Evolutionary conservation across 2,113 vertebrate species (phyloP), one percentile per base, ranked within the genome.

Genomic region (Leiothrix lutea): DNA sequence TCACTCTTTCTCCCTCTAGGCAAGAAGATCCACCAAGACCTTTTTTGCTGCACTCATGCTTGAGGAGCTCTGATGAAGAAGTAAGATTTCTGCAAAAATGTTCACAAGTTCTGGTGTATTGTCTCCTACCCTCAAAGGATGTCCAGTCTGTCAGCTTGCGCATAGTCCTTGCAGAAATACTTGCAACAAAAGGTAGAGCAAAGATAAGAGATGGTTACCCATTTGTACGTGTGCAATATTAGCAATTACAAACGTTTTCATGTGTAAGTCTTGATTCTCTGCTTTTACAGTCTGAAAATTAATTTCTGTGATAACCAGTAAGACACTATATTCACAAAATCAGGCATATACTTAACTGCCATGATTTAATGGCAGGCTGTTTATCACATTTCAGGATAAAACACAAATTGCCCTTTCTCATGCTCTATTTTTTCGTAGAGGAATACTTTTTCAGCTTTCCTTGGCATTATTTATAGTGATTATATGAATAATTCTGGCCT

Each of bases 161-260:
- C 89, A 98, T 98, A 96, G 98, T 99, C 97, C 99, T 99, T 86
- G 98, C 99, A 86, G 99, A 99, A 98, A 98, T 99, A 93, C 98
- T 99, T 96, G 98, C 99, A 87, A 98, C 98, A 92, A 99, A 99
- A 99, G 99, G 99, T 99, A 98, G 80, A 95, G 81, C 67, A 66
- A 90, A 92, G 45, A 94, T 74, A 66, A 80, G 81, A 90, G 40
- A 89, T 82, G 20, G 71, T 93, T 86, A 86, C 93, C 9, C 8
- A 21, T 73, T 87, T 91, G 35, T 20, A 54, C 15, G 21, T 86
- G 12, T 88, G 62, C 15, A 36, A 10, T 78, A 45, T 12, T 80
- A 92, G 57, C 51, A 60, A 18, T 87, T 80, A 58, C 14, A 78
- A 50, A 44, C 25, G 45, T 69, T 18, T 12, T 90, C 33, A 8